phyloP scores from a whole-genome alignment of 2,113 vertebrate species.

The Arothron firmamentum region DNA sequence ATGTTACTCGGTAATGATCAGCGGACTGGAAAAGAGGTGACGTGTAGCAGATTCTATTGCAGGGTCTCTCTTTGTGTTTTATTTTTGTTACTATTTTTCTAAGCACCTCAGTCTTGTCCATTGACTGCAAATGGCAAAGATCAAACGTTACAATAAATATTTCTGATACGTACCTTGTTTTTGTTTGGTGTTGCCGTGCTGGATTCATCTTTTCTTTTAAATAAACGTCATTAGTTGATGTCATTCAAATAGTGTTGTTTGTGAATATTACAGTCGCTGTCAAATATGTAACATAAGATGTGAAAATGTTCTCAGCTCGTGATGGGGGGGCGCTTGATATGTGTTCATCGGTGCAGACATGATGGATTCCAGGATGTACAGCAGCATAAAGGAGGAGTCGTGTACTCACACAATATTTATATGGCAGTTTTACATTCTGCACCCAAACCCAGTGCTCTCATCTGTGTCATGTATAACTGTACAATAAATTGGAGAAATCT shows the following conservation, averaged over 20 bases:
- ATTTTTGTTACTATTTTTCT: neutral
- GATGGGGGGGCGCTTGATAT: constrained; percentile 62
- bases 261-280: constrained; percentile 68
- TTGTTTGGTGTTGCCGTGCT: constrained; percentile 37
- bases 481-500: constrained; percentile 76
- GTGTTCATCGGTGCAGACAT: constrained; percentile 64
- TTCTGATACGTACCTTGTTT: constrained; percentile 32
- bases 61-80: constrained; percentile 15
- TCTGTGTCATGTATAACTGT: constrained; percentile 89
- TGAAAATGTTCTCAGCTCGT: constrained; percentile 65
- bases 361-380: constrained; percentile 62
- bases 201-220: constrained; percentile 38
- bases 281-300: constrained; percentile 74
- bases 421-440: constrained; percentile 74
- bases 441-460: constrained; percentile 60
- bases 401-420: constrained; percentile 65
- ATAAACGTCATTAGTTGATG: constrained; percentile 59
- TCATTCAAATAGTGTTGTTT: constrained; percentile 65
- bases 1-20: too few species aligned
- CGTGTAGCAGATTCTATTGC: constrained; percentile 43
- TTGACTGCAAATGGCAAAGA: constrained; percentile 51
- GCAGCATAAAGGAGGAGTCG: constrained; percentile 46
- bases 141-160: constrained; percentile 18
- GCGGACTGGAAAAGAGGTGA: constrained; percentile 11
- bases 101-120: constrained; percentile 45